A percentile compares a stretch with the other conserved stretches of the same genome.
phyloP scores from a whole-genome alignment of 2,113 vertebrate species.

The Narcine bancroftii region DNA sequence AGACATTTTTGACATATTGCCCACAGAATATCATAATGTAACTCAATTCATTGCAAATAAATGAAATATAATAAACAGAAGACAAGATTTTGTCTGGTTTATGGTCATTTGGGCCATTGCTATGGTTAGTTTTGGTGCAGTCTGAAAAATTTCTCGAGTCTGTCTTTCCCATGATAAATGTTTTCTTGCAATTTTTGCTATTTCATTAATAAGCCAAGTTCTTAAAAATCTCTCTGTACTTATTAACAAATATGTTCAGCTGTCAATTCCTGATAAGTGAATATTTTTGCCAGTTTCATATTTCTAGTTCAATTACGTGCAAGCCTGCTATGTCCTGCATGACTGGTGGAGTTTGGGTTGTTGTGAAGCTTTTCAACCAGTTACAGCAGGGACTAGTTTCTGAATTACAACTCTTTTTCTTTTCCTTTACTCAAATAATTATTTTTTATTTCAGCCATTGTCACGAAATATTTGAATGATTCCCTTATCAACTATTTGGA shows the following conservation, averaged over 20 bases:
- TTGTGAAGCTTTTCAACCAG: neutral
- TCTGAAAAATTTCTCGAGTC: neutral
- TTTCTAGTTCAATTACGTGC: neutral
- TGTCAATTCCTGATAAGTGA: slow-evolving; percentile 13
- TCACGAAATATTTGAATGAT: neutral
- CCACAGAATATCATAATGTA: neutral
- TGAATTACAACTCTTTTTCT: neutral
- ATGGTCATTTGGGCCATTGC: neutral
- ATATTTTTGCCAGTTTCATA: neutral
- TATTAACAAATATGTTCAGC: neutral
- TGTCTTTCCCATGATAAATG: neutral
- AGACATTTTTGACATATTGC: neutral
- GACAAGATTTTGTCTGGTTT: slow-evolving; percentile 3
- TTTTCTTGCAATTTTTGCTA: neutral
- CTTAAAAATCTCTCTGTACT: neutral
- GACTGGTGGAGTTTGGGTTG: neutral
- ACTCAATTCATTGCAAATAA: slow-evolving; percentile 2
- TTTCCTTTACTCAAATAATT: neutral
- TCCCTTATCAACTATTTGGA: neutral
- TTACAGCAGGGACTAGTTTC: neutral
- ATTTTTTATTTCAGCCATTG: slow-evolving; percentile 1
- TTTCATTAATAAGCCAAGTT: neutral
- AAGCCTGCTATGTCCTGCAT: neutral
- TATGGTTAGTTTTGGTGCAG: neutral
- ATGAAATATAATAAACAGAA: slow-evolving; percentile 10